Percentiles rank a stretch among this genome's conserved stretches.
These are phyloP conservation scores for Sialis fuliginosa DNA, from an alignment of 2,888 invertebrate species.

Conservation along the genomic window DNA sequence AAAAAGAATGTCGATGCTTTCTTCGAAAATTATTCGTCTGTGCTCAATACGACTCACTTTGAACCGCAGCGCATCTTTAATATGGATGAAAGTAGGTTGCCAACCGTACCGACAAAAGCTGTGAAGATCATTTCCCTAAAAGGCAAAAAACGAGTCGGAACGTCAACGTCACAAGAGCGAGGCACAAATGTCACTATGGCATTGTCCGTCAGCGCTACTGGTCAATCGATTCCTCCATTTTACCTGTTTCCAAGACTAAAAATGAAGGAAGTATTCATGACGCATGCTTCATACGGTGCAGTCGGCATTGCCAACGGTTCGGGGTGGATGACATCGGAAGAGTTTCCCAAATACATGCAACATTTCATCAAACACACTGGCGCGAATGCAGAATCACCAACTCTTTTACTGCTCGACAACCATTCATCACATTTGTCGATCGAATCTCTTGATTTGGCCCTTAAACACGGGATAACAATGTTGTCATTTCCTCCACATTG, in stretches of 20 bases:
- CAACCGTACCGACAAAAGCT: too few relatives aligned
- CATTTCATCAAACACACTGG: conserved; percentile 10
- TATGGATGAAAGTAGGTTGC: too few relatives aligned
- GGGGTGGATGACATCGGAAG: conserved; percentile 15
- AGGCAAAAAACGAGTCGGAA: too few relatives aligned
- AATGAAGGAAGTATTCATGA: conserved; percentile 15
- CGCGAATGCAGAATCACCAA: conserved; percentile 4
- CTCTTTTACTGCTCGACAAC: conserved; percentile 11
- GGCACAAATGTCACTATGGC: conserved; percentile 17
- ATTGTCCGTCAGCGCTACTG: conserved; percentile 14
- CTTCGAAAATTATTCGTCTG: too few relatives aligned
- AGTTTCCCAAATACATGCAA: conserved; percentile 10
- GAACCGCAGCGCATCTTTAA: too few relatives aligned
- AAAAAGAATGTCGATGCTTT: too few relatives aligned
- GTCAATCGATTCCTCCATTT: conserved; percentile 17
- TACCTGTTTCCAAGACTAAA: conserved; percentile 19
- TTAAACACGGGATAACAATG: conserved; percentile 9
- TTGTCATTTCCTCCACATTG: too few relatives aligned
- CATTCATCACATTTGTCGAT: conserved; percentile 9
- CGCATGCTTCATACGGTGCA: conserved; percentile 13
- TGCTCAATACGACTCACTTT: too few relatives aligned
- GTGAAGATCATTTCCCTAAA: too few relatives aligned
- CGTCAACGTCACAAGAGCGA: too few relatives aligned
- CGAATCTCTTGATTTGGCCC: conserved; percentile 8
- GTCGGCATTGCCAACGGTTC: conserved; percentile 12